These are phyloP conservation scores for Antigone vipio DNA, from an alignment of 2,113 vertebrate species.

Conservation along the genomic window DNA sequence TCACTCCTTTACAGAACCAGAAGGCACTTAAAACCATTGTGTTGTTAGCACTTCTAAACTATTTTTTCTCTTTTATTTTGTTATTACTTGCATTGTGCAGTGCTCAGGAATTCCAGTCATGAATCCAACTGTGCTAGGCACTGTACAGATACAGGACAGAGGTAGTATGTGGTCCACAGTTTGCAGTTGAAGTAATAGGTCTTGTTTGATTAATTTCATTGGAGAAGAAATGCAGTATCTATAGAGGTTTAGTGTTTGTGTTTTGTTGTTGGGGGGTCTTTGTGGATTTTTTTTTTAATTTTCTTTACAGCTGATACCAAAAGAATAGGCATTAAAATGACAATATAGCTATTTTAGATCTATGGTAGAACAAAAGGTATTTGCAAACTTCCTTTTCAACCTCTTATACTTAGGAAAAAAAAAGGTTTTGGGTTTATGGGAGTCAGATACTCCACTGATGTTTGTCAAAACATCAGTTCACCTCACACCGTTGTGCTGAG, in stretches of 20 bases:
- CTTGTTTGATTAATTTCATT: neutral
- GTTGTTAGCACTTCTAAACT: neutral
- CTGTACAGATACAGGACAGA: neutral
- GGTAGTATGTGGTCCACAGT: neutral
- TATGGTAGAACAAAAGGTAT: neutral
- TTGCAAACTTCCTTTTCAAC: neutral
- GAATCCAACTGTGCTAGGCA: neutral
- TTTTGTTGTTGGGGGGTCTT: accelerated
- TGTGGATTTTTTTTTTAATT: neutral
- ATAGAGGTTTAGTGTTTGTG: neutral
- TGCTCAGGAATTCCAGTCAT: neutral
- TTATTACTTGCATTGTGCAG: neutral
- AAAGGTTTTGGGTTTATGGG: neutral
- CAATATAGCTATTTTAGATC: neutral
- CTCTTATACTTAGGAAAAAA: neutral
- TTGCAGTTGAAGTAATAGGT: neutral
- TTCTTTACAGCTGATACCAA: neutral
- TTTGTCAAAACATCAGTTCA: neutral
- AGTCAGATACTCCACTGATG: neutral
- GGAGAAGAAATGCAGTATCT: neutral
- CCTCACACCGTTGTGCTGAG: neutral
- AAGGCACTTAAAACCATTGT: neutral
- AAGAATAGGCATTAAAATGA: neutral
- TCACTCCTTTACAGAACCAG: neutral
- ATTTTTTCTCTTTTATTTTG: neutral